These are phyloP conservation scores for Parnassius orleans DNA, from an alignment of 2,888 invertebrate species.

Conservation along the genomic window DNA sequence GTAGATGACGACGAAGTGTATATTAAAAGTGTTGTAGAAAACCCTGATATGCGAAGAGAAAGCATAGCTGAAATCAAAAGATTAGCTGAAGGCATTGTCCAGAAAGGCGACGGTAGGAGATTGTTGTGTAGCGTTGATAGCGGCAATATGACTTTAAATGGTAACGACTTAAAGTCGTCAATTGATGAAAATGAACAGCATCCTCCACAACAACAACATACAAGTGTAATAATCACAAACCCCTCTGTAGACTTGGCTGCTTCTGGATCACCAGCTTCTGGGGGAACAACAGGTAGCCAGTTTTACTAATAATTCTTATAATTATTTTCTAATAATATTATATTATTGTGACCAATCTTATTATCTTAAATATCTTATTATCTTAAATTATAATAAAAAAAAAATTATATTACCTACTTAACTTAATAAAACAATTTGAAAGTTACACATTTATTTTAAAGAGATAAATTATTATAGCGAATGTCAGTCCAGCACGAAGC, in stretches of 20 bases:
- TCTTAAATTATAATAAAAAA: no score
- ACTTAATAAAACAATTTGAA: no score
- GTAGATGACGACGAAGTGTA: conserved; percentile 66
- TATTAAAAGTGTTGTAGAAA: conserved; percentile 68
- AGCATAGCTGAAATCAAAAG: conserved; percentile 75
- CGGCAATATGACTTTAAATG: conserved; percentile 61
- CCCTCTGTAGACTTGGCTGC: conserved; percentile 84
- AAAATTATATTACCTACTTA: no score
- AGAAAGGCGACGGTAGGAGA: conserved; percentile 72
- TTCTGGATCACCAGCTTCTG: conserved; percentile 69
- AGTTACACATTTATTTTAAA: no score
- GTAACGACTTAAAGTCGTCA: conserved; percentile 59
- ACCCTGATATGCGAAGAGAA: conserved; percentile 71
- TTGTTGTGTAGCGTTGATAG: conserved; percentile 72
- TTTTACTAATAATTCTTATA: no score
- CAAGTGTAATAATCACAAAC: conserved; percentile 86
- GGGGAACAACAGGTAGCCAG: conserved; percentile 63
- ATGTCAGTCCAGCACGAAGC: conserved; percentile 72
- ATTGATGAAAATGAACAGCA: conserved; percentile 52
- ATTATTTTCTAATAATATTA: no score
- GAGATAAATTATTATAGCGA: conserved; percentile 48
- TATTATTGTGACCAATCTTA: no score
- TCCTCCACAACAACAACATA: conserved; percentile 59
- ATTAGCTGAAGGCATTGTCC: conserved; percentile 73
- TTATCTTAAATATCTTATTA: no score